phyloP scores from a whole-genome alignment of 1,140 invertebrate species.

The Campoletis sonorensis region DNA sequence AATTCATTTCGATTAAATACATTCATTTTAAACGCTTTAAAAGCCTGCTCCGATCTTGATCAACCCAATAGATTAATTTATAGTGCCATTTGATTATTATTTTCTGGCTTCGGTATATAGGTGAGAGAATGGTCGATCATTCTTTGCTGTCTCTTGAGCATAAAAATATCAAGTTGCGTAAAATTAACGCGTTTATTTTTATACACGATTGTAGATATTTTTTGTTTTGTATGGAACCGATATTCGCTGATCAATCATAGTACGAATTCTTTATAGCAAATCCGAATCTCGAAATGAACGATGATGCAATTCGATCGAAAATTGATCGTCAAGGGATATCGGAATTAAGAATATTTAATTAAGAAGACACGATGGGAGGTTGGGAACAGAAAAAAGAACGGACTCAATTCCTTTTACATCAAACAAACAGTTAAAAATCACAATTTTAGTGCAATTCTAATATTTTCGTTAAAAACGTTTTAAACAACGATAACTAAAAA shows the following conservation, averaged over 20 bases:
- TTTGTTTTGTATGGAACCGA: not conserved
- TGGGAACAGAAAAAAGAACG: not conserved
- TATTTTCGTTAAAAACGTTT: no score
- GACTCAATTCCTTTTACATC: no score
- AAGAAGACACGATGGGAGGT: not conserved
- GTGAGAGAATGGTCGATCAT: not conserved
- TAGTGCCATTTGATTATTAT: not conserved
- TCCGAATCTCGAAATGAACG: not conserved
- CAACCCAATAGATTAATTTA: not conserved
- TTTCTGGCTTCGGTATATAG: not conserved
- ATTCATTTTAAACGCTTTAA: no score
- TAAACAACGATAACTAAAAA: no score
- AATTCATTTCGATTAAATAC: no score
- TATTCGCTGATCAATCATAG: not conserved
- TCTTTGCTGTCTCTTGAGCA: not conserved
- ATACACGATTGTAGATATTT: not conserved
- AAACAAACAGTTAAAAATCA: no score
- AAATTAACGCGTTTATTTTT: not conserved
- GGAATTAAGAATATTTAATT: not conserved
- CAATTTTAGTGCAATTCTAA: no score
- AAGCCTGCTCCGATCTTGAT: not conserved
- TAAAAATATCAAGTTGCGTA: not conserved
- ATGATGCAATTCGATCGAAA: conserved; percentile 11
- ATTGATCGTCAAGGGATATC: not conserved
- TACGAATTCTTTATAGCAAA: not conserved